Evolutionary conservation across 2,113 vertebrate species (phyloP), one percentile per base, ranked within the genome.

Genomic region (Pituophis catenifer): DNA sequence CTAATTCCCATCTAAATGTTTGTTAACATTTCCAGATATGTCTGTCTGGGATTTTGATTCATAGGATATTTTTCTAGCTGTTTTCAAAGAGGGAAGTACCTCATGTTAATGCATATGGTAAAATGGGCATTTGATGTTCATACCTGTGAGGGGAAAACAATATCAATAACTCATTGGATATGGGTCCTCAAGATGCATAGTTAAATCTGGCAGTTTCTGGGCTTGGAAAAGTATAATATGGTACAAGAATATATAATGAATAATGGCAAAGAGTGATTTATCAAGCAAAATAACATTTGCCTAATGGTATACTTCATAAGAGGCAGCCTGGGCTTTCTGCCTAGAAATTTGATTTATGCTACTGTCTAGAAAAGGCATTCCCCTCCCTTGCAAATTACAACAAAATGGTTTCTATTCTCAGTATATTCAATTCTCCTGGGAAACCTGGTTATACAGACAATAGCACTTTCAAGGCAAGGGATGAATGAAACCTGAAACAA

Each of bases 321-420:
- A 38, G 23, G 89, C 95, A 91, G 7, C 24, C 19, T 91, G 81
- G 90, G 75, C 50, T 93, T 95, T 92, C 89, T 90, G 12, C 54
- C 15, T 17, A 58, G 86, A 50, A 6, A 48, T 93, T 95, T 91
- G 59, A 5, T 38, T 55, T 21, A 50, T 65, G 3, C 0, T 23
- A 81, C 70, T 38, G 2, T 19, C 91, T 33, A 91, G 54, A 93
- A 55, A 44, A 91, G 58, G 90, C 38, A 44, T 5, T 87, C 10
- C 24, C 10, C 50, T 59, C 21, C 55, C 0, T 19, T 29, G n/a
- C 57, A 12, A 85, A 88, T 93, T 89, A 53, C 38, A 92, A 4
- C 3, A 85, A 86, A 93, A 52, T 91, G 19, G 87, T 38, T 53
- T 93, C 50, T 44, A 62, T 89, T 94, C 89, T 95, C 44, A 81